These are phyloP conservation scores for Pholis gunnellus DNA, from an alignment of 2,113 vertebrate species.

Conservation along the genomic window DNA sequence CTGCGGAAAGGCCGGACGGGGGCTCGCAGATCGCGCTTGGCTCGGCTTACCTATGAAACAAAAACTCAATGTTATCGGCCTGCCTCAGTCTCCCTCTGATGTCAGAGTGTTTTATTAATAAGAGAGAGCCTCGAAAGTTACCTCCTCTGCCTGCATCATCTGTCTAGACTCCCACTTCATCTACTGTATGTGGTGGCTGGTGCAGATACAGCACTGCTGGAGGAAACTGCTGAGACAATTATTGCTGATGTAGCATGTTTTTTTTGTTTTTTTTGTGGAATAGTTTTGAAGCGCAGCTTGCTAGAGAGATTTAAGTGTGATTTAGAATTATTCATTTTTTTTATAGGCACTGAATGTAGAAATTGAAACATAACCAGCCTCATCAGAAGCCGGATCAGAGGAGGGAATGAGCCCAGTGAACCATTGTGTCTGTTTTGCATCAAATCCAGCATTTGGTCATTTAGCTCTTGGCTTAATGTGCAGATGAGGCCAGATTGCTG, in stretches of 20 bases:
- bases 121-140: slow-evolving; percentile 61
- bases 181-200: slow-evolving; percentile 30
- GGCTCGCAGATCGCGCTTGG: slow-evolving; percentile 56
- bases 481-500: slow-evolving; percentile 72
- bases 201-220: slow-evolving; percentile 12
- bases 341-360: background rate
- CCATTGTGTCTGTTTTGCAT: slow-evolving; percentile 70
- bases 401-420: slow-evolving; percentile 27
- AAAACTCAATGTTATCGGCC: slow-evolving; percentile 75
- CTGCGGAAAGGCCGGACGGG: slow-evolving; percentile 74
- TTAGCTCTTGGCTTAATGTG: slow-evolving; percentile 57
- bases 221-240: slow-evolving; percentile 22
- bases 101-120: slow-evolving; percentile 75
- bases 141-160: slow-evolving; percentile 66
- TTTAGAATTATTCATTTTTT: slow-evolving; percentile 18
- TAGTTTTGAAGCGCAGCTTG: slow-evolving; percentile 8
- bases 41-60: slow-evolving; percentile 74
- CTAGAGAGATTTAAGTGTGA: slow-evolving; percentile 14
- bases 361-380: slow-evolving; percentile 15
- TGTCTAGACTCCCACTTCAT: slow-evolving; percentile 71
- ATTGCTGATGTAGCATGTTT: slow-evolving; percentile 9
- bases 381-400: slow-evolving; percentile 44
- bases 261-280: slow-evolving; percentile 11
- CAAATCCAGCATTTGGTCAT: slow-evolving; percentile 71
- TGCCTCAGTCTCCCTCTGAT: slow-evolving; percentile 72